Evolutionary conservation across 2,888 invertebrate genomes (phyloP).

Genomic region (Tipula unca): DNA sequence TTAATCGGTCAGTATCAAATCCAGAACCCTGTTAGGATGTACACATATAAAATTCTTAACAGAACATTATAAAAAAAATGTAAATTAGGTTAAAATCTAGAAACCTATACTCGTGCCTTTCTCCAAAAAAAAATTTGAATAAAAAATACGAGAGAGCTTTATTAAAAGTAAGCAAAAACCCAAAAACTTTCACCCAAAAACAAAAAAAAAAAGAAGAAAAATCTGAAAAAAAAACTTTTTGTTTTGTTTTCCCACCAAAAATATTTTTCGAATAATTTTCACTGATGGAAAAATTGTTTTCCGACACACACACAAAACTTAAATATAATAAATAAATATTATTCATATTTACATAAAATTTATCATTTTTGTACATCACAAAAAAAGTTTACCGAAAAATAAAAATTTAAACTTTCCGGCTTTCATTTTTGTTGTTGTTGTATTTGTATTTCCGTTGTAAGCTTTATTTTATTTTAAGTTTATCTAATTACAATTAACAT

Average conservation of each 20-base stretch:
- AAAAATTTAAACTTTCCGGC: background rate
- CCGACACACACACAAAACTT: background rate
- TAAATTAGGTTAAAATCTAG: no score
- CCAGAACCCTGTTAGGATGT: no score
- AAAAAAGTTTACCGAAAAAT: background rate
- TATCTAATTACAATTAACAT: slow-evolving; percentile 14
- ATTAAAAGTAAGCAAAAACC: background rate
- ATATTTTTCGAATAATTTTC: background rate
- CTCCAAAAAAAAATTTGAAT: no score
- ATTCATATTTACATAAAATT: background rate
- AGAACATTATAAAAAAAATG: no score
- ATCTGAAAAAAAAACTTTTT: background rate
- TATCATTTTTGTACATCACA: background rate
- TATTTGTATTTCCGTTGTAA: background rate
- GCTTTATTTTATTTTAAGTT: background rate
- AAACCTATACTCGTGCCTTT: no score
- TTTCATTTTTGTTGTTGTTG: background rate
- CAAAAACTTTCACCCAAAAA: background rate
- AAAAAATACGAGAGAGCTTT: background rate
- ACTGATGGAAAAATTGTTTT: background rate
- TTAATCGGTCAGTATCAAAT: no score
- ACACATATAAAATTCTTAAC: no score
- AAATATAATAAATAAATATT: background rate
- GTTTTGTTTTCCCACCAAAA: background rate
- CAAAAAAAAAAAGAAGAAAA: background rate